Conservation (phyloP, 1,140 invertebrate genomes). For the Trichoplusia ni region DNA sequence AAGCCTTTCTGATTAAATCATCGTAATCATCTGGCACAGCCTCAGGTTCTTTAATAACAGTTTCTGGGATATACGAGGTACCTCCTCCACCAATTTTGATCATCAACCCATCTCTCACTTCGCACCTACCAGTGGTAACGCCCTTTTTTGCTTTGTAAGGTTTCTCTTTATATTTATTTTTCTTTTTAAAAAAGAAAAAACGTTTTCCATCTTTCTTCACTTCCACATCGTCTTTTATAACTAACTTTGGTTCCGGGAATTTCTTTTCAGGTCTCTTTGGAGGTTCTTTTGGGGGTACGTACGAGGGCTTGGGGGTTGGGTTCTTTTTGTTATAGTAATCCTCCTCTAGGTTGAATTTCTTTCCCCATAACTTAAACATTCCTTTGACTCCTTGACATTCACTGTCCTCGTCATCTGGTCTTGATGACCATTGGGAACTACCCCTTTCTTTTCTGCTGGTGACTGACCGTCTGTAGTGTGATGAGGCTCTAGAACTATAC, state of each 20-base stretch:
- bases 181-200: slow-evolving; percentile 65
- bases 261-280: slow-evolving; percentile 8
- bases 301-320: slow-evolving; percentile 25
- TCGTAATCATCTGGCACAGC: slow-evolving; percentile 31
- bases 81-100: slow-evolving; percentile 50
- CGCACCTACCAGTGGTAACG: slow-evolving; percentile 59
- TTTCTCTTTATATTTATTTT: slow-evolving; percentile 53
- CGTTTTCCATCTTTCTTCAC: slow-evolving; percentile 56
- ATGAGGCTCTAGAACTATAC: not conserved
- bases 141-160: slow-evolving; percentile 52
- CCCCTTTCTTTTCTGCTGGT: slow-evolving; percentile 32
- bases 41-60: not conserved
- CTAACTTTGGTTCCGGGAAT: not conserved
- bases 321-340: slow-evolving; percentile 39
- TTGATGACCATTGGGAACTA: slow-evolving; percentile 19
- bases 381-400: slow-evolving; percentile 57
- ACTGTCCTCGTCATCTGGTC: slow-evolving; percentile 40
- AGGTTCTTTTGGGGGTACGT: slow-evolving; percentile 5
- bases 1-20: slow-evolving; percentile 48
- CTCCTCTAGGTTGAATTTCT: slow-evolving; percentile 62
- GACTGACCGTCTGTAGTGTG: slow-evolving; percentile 24
- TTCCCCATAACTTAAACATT: slow-evolving; percentile 68
- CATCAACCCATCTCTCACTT: slow-evolving; percentile 59
- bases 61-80: slow-evolving; percentile 13
- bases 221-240: not conserved